These are phyloP conservation scores for Pristionchus pacificus DNA, from an alignment of 1,140 invertebrate genomes.

Conservation along the genomic window DNA sequence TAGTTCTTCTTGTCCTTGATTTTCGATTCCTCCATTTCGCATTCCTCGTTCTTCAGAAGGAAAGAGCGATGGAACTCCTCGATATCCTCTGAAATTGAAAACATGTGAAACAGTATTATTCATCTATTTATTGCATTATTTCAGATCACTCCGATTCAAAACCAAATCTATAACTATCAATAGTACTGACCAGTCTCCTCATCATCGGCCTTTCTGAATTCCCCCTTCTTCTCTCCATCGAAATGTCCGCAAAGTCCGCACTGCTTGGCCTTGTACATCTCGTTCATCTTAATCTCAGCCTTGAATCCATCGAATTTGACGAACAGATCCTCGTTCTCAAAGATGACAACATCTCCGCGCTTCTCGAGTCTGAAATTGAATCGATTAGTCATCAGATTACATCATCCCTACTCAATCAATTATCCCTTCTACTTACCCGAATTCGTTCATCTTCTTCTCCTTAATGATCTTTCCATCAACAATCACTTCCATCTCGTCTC, in stretches of 20 bases:
- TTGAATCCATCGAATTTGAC: slow-evolving; percentile 39
- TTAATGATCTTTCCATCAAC: slow-evolving; percentile 28
- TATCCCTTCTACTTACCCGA: neutral
- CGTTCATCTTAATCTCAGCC: slow-evolving; percentile 31
- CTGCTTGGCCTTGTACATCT: slow-evolving; percentile 12
- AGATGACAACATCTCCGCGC: slow-evolving; percentile 15
- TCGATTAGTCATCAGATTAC: neutral
- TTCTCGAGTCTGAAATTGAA: slow-evolving; percentile 25
- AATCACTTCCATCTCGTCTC: slow-evolving; percentile 20
- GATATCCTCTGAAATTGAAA: no score
- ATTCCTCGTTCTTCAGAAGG: slow-evolving; percentile 24
- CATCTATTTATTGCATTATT: slow-evolving; percentile 22
- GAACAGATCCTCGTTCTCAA: slow-evolving; percentile 25
- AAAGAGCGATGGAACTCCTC: no score
- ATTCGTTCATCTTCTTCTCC: neutral
- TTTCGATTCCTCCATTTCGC: slow-evolving; percentile 4
- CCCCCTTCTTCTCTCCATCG: slow-evolving; percentile 28
- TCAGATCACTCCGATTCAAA: no score
- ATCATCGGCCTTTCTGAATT: slow-evolving; percentile 20
- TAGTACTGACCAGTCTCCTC: slow-evolving; percentile 33
- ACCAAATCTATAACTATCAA: no score
- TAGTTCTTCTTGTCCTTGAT: slow-evolving; percentile 14
- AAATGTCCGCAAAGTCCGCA: slow-evolving; percentile 37
- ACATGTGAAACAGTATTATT: slow-evolving; percentile 25
- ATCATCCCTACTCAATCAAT: neutral